These are phyloP conservation scores for Porites lutea DNA, from an alignment of 64 coral and sea anemone species.

Conservation along the genomic window DNA sequence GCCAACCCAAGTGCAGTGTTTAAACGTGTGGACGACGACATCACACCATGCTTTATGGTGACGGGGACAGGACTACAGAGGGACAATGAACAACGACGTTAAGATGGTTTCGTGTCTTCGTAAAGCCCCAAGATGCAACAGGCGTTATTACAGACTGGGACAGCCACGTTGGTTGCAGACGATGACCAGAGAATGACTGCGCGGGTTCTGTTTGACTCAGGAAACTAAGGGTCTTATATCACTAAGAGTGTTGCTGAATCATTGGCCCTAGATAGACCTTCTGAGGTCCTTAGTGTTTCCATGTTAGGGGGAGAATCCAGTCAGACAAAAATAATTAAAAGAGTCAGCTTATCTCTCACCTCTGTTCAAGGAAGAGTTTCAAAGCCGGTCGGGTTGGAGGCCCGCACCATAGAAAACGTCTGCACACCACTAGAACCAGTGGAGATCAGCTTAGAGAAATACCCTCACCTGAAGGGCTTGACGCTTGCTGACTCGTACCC, in stretches of 20 bases:
- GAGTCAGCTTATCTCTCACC: no score
- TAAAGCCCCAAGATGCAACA: neutral
- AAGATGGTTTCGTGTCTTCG: neutral
- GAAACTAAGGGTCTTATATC: constrained; percentile 61
- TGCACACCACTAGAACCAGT: constrained; percentile 51
- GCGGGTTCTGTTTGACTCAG: constrained; percentile 44
- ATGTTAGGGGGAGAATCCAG: constrained; percentile 43
- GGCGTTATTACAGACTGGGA: constrained; percentile 13
- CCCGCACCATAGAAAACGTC: constrained; percentile 29
- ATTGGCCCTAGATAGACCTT: neutral
- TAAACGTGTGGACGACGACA: constrained; percentile 31
- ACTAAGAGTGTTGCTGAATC: constrained; percentile 39
- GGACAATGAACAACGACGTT: no score
- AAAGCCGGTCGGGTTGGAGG: constrained; percentile 12
- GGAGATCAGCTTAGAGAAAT: constrained; percentile 20
- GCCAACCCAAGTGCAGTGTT: constrained; percentile 40
- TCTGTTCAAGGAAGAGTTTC: neutral
- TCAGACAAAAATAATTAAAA: neutral
- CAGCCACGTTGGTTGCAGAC: constrained; percentile 17
- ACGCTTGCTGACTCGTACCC: constrained; percentile 39
- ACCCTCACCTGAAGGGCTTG: constrained; percentile 33
- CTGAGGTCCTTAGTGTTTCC: constrained; percentile 29
- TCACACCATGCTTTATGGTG: constrained; percentile 24
- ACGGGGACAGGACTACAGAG: neutral
- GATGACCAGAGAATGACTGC: constrained; percentile 14